Evolutionary conservation across 2,113 vertebrate species (phyloP).

Genomic region (Aptenodytes forsteri): DNA sequence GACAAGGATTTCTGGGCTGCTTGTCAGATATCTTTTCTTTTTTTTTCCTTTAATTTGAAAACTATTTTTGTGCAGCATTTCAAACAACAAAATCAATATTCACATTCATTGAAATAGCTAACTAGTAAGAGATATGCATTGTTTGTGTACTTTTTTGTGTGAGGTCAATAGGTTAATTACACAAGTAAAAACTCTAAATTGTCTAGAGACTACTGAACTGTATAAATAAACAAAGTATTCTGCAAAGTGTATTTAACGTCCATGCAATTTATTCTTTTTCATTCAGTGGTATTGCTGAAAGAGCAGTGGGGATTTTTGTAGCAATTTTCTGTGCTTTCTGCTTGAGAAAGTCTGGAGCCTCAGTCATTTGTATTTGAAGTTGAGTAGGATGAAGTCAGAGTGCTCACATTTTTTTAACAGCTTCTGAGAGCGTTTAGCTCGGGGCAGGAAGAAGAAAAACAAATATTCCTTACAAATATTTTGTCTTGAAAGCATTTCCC

Average conservation of each 20-base stretch:
- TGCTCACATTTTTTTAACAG: neutral
- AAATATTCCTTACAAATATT: constrained; percentile 27
- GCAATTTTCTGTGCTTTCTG: constrained; percentile 43
- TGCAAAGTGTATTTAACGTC: neutral
- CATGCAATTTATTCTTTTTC: constrained; percentile 10
- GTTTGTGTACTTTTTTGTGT: neutral
- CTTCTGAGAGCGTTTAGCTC: constrained; percentile 2
- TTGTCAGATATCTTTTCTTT: neutral
- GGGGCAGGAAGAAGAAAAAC: neutral
- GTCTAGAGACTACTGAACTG: neutral
- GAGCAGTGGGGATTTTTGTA: neutral
- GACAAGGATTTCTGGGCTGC: neutral
- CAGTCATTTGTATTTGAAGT: constrained; percentile 23
- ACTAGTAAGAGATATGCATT: neutral
- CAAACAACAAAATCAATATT: neutral
- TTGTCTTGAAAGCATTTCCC: neutral
- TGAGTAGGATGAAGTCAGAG: constrained; percentile 15
- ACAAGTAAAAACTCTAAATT: constrained; percentile 20
- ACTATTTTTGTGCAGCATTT: neutral
- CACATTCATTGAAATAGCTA: neutral
- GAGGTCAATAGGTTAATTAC: constrained; percentile 46
- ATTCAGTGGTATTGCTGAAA: neutral
- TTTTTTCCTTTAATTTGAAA: neutral
- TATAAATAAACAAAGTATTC: constrained; percentile 38
- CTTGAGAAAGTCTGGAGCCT: constrained; percentile 17